Evolutionary conservation across 2,888 invertebrate species (phyloP), one percentile per base, ranked within the genome.

Genomic region (Eudasyphora cyanicolor): DNA sequence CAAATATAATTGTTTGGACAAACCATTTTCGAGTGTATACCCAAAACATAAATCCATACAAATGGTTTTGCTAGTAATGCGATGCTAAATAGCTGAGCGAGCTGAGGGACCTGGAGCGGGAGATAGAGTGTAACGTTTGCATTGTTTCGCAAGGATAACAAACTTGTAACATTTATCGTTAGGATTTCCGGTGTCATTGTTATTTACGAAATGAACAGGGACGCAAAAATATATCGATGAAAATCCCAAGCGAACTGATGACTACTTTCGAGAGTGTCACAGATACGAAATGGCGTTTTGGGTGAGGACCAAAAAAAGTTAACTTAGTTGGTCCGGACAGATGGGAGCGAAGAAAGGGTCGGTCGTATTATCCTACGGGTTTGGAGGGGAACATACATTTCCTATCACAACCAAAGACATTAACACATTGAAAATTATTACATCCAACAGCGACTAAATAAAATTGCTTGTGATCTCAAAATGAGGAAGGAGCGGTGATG

Each of bases 131-230:
- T 60, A 24, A 24, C 60, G 60, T 29, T 12, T 24, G 21, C 67
- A 67, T 67, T 67, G 67, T 67, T 67, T 24, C 24, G 67, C 21
- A 35, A 62, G 75, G 45, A 76, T 19, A 38, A 69, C 54, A 62
- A 17, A 67, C 35, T 62, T 32, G 87, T 87, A 87, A 88, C 88
- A 89, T 89, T 89, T 89, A 89, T 89, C 88, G 89, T 86, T 38
- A 86, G 89, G 89, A 89, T 89, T 89, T 89, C 88, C 88, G 87
- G 87, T 88, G 88, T 89, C 88, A 88, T 69, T 76, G 76, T 35
- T 45, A 67, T 42, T 76, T 75, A 49, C 67, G 29, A 2, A 54
- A 12, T 73, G 51, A 17, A 74, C 51, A 74, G 38, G 29, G 42
- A 75, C 49, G 57, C 32, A 74, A 19, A 69, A 67, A 69, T 74